Conservation (phyloP, 1,140 invertebrate genomes). For the Drosophila sp. region DNA sequence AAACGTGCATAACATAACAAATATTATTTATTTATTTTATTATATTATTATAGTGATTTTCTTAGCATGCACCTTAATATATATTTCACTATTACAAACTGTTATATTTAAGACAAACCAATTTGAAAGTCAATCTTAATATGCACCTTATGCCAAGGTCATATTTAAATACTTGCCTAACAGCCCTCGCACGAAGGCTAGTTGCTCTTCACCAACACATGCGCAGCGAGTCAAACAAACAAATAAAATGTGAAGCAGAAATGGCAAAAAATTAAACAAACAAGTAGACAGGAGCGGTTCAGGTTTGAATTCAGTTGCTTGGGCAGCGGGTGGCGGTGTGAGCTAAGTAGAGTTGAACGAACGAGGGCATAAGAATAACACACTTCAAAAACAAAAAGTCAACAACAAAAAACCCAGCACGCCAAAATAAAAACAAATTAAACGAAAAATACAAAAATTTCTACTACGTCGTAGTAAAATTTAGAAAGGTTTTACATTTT, state of each 20-base stretch:
- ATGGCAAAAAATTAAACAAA: slow-evolving; percentile 85
- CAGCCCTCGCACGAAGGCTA: slow-evolving; percentile 47
- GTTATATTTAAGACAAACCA: no score
- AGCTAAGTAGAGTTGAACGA: slow-evolving; percentile 70
- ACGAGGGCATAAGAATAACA: slow-evolving; percentile 55
- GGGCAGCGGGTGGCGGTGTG: slow-evolving; percentile 25
- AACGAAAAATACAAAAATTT: slow-evolving; percentile 56
- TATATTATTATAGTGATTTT: no score
- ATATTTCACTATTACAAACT: no score
- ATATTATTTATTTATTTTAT: no score
- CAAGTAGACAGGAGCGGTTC: slow-evolving; percentile 84
- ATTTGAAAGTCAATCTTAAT: neutral
- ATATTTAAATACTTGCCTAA: neutral
- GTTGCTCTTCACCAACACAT: slow-evolving; percentile 73
- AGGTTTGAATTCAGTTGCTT: slow-evolving; percentile 37
- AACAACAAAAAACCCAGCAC: slow-evolving; percentile 49
- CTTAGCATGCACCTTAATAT: no score
- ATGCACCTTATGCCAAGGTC: slow-evolving; percentile 4
- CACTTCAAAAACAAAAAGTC: slow-evolving; percentile 39
- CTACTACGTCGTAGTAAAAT: slow-evolving; percentile 78
- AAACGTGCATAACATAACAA: no score
- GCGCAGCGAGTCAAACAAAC: slow-evolving; percentile 83
- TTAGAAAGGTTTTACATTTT: slow-evolving; percentile 50
- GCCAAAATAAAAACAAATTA: slow-evolving; percentile 50
- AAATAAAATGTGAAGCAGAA: slow-evolving; percentile 84